Base-by-base conservation (phyloP, 2,113 vertebrate species). In the Gavia stellata region DNA sequence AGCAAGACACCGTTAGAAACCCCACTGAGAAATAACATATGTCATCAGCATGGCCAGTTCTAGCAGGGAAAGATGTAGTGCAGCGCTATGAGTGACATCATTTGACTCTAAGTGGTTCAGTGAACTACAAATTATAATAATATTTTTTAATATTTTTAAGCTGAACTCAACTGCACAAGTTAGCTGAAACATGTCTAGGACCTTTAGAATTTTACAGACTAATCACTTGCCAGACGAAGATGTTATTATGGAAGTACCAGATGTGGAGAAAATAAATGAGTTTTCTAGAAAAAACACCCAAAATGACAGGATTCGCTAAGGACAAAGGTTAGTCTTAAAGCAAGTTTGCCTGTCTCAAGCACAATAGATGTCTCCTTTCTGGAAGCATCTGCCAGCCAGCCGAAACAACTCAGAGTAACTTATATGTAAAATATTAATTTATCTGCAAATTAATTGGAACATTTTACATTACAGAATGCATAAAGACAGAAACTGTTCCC, bases 251-350 rank as follows among this genome's bases (percentile, higher is more conserved):
- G 31, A 80, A 90, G 70, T 68, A 88, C 40, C 92, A 95, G 96
- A 96, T 83, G 91, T 90, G 92, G 79, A 88, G 74, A 92, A 92
- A 94, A 90, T 63, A 90, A 90, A 92, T 65, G 67, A 90, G 83
- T 68, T 61, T 92, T 90, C 14, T 45, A 74, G 36, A 26, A 44
- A 24, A 42, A n/a, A 23, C n/a, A n/a, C n/a, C n/a, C n/a, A 63
- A 42, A 26, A 66, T 58, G n/a, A n/a, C 78, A 56, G 31, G 62
- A 90, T 77, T 95, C 93, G 49, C 66, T 66, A 86, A 86, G 78
- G 88, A 89, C 92, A 90, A 91, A 93, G 90, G 88, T 87, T 81
- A 91, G 33, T 77, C 34, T 74, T 71, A 61, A 79, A 82, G 49
- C 63, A 80, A 83, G 50, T 88, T 83, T 90, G 85, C 53, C 49